Base-by-base conservation (phyloP, 2,888 invertebrate species). In the Sinodicranocentrus sp. region DNA sequence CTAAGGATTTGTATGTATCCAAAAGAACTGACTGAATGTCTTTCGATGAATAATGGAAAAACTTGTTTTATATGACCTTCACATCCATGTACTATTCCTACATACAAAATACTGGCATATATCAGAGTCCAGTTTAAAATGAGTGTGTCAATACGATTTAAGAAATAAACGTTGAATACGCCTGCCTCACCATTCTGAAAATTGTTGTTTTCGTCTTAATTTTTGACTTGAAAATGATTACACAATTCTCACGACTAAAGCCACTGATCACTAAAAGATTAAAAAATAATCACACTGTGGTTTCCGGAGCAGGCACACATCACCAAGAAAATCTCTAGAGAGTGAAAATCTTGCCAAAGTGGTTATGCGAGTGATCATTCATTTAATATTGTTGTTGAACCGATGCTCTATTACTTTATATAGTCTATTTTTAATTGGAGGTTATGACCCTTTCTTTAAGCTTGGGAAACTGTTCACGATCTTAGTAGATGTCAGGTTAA, bases 11-110 rank as follows among this genome's bases (percentile, higher is more conserved):
- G n/a, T 48, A n/a, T 48, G 48, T 33, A 3, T 33, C 33, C 33
- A 3, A 6, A 48, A 48, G 33, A 33, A 33, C 10, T 2, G 48
- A 48, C n/a, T 48, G 48, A 48, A 48, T 10, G 48, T n/a, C 39
- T 39, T 39, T 39, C 39, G 5, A 15, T 6, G 33, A 33, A 26
- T 61, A 39, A 43, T 65, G 65, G 65, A 65, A 65, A 44, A 65
- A 65, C 65, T 28, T 43, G 65, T 65, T 39, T 65, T 2, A 43
- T 5, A 65, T 65, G 65, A 65, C 65, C 65, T 65, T 65, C 65
- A 57, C 1, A 13, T 15, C 2, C 48, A 15, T 48, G 6, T 8
- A 5, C 39, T 13, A 39, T 13, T 8, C n/a, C 2, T n/a, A 48
- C 13, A 15, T 48, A 48, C 15, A 10, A 48, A 5, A 15, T 48